Evolutionary conservation across 2,113 vertebrate species (phyloP), one percentile per base, ranked within the genome.

Genomic region (Rhegmatorhina hoffmannsi): DNA sequence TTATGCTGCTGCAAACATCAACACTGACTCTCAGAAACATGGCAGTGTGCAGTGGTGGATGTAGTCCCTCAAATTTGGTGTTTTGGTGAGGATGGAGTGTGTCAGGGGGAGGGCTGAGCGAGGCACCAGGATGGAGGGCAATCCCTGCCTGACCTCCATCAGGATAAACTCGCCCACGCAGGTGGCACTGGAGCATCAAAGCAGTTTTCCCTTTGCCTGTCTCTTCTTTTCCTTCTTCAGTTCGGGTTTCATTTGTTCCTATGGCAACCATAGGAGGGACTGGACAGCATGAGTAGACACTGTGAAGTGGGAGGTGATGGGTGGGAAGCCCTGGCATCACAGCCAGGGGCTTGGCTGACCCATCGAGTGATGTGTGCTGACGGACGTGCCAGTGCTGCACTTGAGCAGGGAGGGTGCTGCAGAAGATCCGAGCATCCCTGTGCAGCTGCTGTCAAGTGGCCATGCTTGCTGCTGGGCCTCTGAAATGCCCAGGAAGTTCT

Each of bases 201-300:
- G 83, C 43, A 18, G 11, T 38, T 81, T 53, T 63, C 26, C 59
- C 50, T 49, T 50, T 34, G 34, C 58, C 68, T 24, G 25, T 55
- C 29, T 63, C 68, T 68, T 44, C 66, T 70, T 76, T 63, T 40
- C 43, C 47, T 33, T 13, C 84, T 49, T 36, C 69, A 88, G 95
- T 94, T 95, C 81, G 96, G 95, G 96, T 98, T 97, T 95, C 94
- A 56, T 80, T 68, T 50, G 98, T 98, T 98, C 97, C 98, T 95
- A 98, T 98, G 98, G 97, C 90, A 98, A 98, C 98, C 85, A 60
- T 5, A 90, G 88, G 96, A 93, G 95, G 94, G 93, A 73, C 94
- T 24, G 79, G 26, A 59, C 96, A 91, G 96, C 49, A 33, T 28
- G 75, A 88, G 90, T 4, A 23, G 94, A 70, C 36, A 2, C 58